Evolutionary conservation across 2,113 vertebrate species (phyloP).

Genomic region (Cyanoramphus novaezelandiae): DNA sequence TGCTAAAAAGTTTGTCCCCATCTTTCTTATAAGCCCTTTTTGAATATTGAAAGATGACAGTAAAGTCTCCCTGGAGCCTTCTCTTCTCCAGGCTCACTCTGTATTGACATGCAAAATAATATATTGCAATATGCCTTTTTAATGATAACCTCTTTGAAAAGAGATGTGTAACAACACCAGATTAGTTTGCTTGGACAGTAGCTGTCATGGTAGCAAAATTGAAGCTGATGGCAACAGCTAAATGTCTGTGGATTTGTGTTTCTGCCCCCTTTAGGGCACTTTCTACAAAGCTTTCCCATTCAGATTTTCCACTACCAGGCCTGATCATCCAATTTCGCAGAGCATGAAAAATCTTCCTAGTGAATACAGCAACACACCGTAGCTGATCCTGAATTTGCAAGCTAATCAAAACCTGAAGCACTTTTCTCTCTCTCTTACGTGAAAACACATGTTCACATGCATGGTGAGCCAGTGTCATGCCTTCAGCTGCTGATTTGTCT

Average conservation of each 20-base stretch:
- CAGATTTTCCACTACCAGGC: not conserved
- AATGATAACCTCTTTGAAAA: not conserved
- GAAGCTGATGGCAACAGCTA: not conserved
- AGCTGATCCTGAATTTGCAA: not conserved
- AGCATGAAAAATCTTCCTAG: not conserved
- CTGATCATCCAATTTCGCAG: not conserved
- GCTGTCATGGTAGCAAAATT: not conserved
- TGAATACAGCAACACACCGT: not conserved
- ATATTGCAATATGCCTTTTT: not conserved
- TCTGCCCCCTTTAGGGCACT: not conserved
- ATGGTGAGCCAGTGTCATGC: not conserved
- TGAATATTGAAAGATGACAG: not conserved
- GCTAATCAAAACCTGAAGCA: not conserved
- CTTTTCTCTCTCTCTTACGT: not conserved
- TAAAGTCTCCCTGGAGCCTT: not conserved
- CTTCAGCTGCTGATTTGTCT: not conserved
- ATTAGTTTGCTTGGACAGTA: not conserved
- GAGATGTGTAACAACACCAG: not conserved
- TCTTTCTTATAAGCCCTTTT: not conserved
- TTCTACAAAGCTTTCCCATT: not conserved
- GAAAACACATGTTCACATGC: not conserved
- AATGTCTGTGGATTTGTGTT: not conserved
- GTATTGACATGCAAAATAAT: not conserved
- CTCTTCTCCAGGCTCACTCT: not conserved
- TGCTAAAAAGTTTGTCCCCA: not conserved